Evolutionary conservation across 1,140 invertebrate genomes (phyloP), one percentile per base, ranked within the genome.

Genomic region (Drosophila saltans): DNA sequence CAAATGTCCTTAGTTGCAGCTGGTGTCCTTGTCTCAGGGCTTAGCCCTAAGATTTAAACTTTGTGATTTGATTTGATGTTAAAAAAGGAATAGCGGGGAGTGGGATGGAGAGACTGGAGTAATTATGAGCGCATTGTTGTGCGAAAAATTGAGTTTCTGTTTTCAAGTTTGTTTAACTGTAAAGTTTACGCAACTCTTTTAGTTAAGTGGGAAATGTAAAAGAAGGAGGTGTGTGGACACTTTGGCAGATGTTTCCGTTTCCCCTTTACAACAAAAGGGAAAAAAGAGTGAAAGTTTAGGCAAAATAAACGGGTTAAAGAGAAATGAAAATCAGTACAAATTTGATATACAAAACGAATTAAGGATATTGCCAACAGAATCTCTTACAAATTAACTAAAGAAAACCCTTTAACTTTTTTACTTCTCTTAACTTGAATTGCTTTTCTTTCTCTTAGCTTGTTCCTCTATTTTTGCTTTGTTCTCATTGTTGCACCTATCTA

Each of bases 81-180:
- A 40, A 55, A 28, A 36, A 30, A 4, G 4, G 28, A 3, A 4
- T 3, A 4, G 4, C 2, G 4, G 33, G 6, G 33, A 36, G 6
- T 3, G 33, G 33, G 33, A 2, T 1, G 6, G 6, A 5, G 33
- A 0, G 69, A 59, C 65, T 64, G 43, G 64, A 79, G 80, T 86
- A 86, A 86, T 86, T 86, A 86, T 86, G 83, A 67, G 59, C 83
- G 83, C 83, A 86, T 86, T 86, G 83, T 86, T 73, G 76, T 86
- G 75, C 82, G 83, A 88, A 86, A 86, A 86, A 86, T 86, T 86
- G 83, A 86, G 80, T 86, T 86, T 80, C 58, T 67, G 71, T 69
- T 84, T 40, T 70, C 63, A 59, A 86, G 83, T 88, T 88, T 88
- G 82, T 72, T 79, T 88, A 67, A 61, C 61, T 74, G 58, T 70